Percentiles rank a stretch among this genome's conserved stretches.
Conservation (phyloP, 2,888 invertebrate species). For the Trilocha varians region DNA sequence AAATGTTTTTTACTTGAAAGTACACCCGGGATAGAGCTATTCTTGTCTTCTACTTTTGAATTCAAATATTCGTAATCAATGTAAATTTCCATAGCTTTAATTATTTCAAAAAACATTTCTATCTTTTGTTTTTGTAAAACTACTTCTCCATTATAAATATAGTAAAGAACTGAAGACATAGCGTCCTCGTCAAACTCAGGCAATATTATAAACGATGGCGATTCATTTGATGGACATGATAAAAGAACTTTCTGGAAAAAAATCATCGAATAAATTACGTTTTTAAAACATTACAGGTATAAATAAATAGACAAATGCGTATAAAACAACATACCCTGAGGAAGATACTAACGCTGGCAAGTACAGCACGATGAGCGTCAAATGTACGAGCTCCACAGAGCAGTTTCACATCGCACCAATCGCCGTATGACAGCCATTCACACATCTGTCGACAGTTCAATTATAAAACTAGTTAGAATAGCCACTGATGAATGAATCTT, state of each 20-base stretch:
- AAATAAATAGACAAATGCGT: not conserved
- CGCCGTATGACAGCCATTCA: conserved; percentile 47
- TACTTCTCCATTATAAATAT: conserved; percentile 79
- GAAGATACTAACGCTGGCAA: conserved; percentile 79
- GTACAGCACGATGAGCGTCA: conserved; percentile 77
- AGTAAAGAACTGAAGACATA: conserved; percentile 76
- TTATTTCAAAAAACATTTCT: conserved; percentile 73
- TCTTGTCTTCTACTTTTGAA: not conserved
- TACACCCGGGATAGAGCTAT: not conserved
- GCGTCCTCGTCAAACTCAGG: conserved; percentile 77
- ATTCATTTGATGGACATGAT: conserved; percentile 46
- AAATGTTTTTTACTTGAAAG: not conserved
- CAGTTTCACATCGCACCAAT: conserved; percentile 77
- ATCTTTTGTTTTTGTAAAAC: conserved; percentile 71
- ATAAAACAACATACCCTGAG: conserved; percentile 66
- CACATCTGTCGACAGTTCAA: conserved; percentile 41
- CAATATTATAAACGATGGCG: conserved; percentile 76
- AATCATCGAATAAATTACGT: conserved; percentile 10
- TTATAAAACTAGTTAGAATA: conserved; percentile 1
- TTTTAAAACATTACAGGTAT: not conserved
- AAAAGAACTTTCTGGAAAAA: conserved; percentile 45
- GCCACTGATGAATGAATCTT: not conserved
- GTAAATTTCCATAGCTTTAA: conserved; percentile 58
- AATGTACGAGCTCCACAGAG: conserved; percentile 76
- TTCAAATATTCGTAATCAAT: conserved; percentile 41